These are phyloP conservation scores for Pseudeuparius sepicola DNA, from an alignment of 2,888 invertebrate species.

Conservation along the genomic window DNA sequence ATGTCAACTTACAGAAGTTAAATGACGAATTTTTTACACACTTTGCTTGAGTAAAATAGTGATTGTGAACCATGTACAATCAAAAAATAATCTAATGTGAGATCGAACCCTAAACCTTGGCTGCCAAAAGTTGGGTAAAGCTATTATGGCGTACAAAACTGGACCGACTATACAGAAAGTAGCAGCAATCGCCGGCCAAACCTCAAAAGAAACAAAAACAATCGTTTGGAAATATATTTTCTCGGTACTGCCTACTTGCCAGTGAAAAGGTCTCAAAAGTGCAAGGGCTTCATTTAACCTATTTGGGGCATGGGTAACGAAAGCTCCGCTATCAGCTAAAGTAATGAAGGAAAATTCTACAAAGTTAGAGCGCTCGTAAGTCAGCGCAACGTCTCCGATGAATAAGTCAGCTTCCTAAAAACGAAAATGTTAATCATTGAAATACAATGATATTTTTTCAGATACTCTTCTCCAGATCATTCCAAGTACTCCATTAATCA, in stretches of 20 bases:
- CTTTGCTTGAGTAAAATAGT: slow-evolving; percentile 63
- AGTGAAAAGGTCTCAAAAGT: slow-evolving; percentile 61
- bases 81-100: slow-evolving; percentile 40
- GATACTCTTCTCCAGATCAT: slow-evolving; percentile 57
- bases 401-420: slow-evolving; percentile 59
- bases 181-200: slow-evolving; percentile 61
- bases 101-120: slow-evolving; percentile 35
- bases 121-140: slow-evolving; percentile 50
- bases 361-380: slow-evolving; percentile 59
- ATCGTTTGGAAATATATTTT: no score
- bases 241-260: slow-evolving; percentile 58
- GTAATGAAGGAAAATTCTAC: slow-evolving; percentile 71
- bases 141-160: slow-evolving; percentile 56
- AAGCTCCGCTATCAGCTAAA: slow-evolving; percentile 66
- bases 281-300: slow-evolving; percentile 64
- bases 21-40: no score
- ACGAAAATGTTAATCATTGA: slow-evolving; percentile 4
- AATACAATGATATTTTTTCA: neutral
- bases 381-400: slow-evolving; percentile 64
- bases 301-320: slow-evolving; percentile 64
- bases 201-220: slow-evolving; percentile 36
- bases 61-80: slow-evolving; percentile 65
- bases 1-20: slow-evolving; percentile 7
- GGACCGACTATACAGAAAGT: slow-evolving; percentile 59
- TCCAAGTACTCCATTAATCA: slow-evolving; percentile 62